Conservation (phyloP, 2,113 vertebrate species). For the Spilogale gracilis region DNA sequence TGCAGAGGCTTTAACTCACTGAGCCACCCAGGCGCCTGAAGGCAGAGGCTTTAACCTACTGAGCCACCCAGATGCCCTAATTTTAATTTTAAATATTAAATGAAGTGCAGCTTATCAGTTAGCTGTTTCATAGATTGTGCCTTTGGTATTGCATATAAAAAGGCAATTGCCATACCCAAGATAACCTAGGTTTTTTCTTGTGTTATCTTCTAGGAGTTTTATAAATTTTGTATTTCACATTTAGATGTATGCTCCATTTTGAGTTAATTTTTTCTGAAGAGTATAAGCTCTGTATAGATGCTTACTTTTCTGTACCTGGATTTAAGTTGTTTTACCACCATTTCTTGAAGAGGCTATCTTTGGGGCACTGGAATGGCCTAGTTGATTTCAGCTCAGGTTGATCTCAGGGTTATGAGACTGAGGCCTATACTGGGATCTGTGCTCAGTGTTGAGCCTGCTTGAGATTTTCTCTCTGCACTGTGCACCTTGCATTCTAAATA, state of each 20-base stretch:
- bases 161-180: not conserved
- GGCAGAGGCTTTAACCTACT: too few relatives aligned
- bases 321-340: not conserved
- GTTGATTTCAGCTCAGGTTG: too few relatives aligned
- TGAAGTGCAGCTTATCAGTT: not conserved
- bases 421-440: too few relatives aligned
- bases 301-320: not conserved
- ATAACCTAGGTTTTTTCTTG: not conserved
- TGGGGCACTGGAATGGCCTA: not conserved
- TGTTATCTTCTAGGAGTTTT: not conserved
- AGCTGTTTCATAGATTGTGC: not conserved
- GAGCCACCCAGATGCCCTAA: too few relatives aligned
- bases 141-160: not conserved
- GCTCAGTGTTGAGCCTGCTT: too few relatives aligned
- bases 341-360: not conserved
- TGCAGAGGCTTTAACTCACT: too few relatives aligned
- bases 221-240: not conserved
- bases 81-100: not conserved
- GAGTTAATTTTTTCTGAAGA: not conserved
- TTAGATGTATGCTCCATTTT: not conserved
- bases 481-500: too few relatives aligned
- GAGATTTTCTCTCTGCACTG: too few relatives aligned
- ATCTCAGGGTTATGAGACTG: too few relatives aligned
- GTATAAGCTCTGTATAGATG: not conserved
- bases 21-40: too few relatives aligned